phyloP scores from a whole-genome alignment of 2,797 vertebrate genomes.

The Crenichthys baileyi region DNA sequence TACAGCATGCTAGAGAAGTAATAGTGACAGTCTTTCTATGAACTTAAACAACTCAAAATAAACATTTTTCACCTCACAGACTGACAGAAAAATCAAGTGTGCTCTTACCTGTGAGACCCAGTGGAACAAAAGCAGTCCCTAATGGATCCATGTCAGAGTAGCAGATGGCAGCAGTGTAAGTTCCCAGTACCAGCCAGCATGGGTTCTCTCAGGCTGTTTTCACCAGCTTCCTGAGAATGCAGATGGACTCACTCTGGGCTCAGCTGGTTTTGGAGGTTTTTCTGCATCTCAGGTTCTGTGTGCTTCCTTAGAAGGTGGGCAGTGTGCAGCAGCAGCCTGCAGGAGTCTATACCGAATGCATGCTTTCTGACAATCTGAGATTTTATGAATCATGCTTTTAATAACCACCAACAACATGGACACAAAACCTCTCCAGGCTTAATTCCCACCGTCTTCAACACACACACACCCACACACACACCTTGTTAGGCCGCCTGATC shows the following conservation, averaged over 20 bases:
- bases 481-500: conserved; percentile 81
- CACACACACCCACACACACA: conserved; percentile 45
- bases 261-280: neutral
- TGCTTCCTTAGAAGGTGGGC: neutral
- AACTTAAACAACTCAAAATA: neutral
- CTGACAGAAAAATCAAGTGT: neutral
- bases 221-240: neutral
- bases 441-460: conserved; percentile 50
- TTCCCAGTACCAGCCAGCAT: neutral
- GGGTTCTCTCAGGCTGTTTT: neutral
- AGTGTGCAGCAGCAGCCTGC: conserved; percentile 18
- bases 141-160: neutral
- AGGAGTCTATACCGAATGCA: conserved; percentile 33
- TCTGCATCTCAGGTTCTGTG: conserved; percentile 1
- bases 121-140: neutral
- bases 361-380: conserved; percentile 67
- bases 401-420: conserved; percentile 73
- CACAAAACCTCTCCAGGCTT: conserved; percentile 67
- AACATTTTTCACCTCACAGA: neutral
- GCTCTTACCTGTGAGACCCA: conserved; percentile 1
- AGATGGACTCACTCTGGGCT: neutral
- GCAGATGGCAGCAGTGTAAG: neutral
- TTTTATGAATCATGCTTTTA: conserved; percentile 81
- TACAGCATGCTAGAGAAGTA: neutral
- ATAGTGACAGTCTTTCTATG: neutral